Base-by-base conservation (phyloP, 2,888 invertebrate species). In the Doris montereyensis region DNA sequence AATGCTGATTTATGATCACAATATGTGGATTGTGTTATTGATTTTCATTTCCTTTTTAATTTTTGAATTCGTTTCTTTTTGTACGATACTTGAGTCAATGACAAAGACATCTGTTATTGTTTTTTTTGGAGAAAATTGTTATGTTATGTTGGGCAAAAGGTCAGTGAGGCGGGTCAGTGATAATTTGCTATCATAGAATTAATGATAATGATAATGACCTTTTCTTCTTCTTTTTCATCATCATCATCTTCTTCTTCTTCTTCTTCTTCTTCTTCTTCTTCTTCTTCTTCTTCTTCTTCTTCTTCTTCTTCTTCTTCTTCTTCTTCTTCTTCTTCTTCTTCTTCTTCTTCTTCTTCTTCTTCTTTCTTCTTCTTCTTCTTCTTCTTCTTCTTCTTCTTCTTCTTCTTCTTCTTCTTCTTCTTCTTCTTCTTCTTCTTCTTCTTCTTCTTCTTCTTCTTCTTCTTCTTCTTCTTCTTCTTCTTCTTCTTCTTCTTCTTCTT, bases 331-430 rank as follows among this genome's bases (percentile, higher is more conserved):
- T 3, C n/a, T 5, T n/a, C 13, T 5, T 13, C 24, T 26, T 67
- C 67, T 26, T 5, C 17, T 67, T 17, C 17, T 26, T 26, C 30
- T 17, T 67, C 30, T 26, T 26, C 17, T 17, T 28, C 30, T 67
- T 26, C 28, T 26, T 17, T 26, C 28, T 5, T 67, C 17, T 67
- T 26, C 28, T 26, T 28, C 30, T 28, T 30, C 30, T 67, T 67
- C 24, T 67, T 17, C 17, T 26, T 67, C 67, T 67, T 30, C 4
- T 62, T 26, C 24, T n/a, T 65, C 75, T 76, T 17, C 24, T 67
- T 26, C 4, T 3, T 67, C 67, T 67, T 5, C 17, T 28, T 30
- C 30, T 17, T 67, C 67, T 67, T 26, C 30, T 26, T 30, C 30
- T 17, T 5, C 26, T 30, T 67, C 17, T 17, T 26, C 26, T 26